Percentiles rank a stretch among this genome's conserved stretches.
Conservation (phyloP, 2,113 vertebrate species). For the Zosterops japonicus region DNA sequence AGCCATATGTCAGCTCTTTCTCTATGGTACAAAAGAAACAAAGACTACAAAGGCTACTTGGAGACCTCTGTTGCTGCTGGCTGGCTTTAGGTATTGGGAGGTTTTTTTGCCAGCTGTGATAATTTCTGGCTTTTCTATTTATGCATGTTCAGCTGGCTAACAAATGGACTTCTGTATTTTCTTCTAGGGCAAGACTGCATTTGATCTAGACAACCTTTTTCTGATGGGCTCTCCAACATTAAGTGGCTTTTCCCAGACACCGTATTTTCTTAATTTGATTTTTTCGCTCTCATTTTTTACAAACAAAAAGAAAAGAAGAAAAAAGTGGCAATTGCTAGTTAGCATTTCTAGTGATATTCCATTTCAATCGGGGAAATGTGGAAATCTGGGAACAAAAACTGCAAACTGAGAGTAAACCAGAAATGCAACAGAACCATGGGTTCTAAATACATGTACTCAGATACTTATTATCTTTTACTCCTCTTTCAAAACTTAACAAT, state of each 20-base stretch:
- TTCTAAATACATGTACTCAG: not conserved
- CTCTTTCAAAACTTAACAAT: not conserved
- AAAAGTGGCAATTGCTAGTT: not conserved
- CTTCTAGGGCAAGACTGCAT: not conserved
- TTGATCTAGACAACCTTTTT: not conserved
- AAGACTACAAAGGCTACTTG: conserved; percentile 18
- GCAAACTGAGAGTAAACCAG: not conserved
- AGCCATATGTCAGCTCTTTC: conserved; percentile 20
- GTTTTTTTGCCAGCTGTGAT: not conserved
- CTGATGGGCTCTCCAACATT: not conserved
- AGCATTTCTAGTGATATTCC: not conserved
- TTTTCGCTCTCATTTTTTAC: not conserved
- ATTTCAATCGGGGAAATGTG: not conserved
- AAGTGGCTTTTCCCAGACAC: not conserved
- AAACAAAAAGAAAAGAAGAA: not conserved
- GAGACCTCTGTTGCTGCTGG: not conserved
- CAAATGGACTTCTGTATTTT: not conserved
- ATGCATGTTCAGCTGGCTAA: not conserved
- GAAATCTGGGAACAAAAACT: not conserved
- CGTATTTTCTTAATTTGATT: not conserved
- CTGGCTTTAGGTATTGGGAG: not conserved
- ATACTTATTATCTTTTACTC: not conserved
- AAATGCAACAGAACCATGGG: not conserved
- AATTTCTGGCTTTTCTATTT: not conserved
- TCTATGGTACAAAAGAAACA: not conserved